Percentiles rank a stretch among this genome's conserved stretches.
Conservation (phyloP, 2,113 vertebrate genomes). For the Synchiropus splendidus region DNA sequence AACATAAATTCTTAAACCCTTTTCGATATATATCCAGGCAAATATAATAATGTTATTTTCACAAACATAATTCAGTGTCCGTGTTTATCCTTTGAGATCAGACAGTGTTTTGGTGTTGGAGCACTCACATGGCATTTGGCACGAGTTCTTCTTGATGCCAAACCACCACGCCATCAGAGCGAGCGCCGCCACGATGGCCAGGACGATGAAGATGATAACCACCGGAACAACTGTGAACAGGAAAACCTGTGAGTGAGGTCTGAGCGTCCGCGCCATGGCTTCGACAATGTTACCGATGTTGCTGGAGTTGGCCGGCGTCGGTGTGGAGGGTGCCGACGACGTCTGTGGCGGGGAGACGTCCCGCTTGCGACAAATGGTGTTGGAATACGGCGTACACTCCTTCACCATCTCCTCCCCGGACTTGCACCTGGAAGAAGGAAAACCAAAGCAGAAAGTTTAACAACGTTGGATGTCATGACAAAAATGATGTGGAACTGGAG, state of each 20-base stretch:
- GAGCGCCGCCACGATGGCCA: accelerated
- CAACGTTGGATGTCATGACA: too few species aligned
- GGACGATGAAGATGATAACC: neutral
- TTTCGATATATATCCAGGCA: too few species aligned
- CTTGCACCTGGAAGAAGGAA: slow-evolving; percentile 54
- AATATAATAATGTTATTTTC: neutral
- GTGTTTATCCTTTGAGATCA: too few species aligned
- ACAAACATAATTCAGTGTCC: neutral
- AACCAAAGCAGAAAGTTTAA: too few species aligned
- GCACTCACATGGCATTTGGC: slow-evolving; percentile 43
- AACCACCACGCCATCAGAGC: slow-evolving; percentile 13
- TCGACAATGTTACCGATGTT: slow-evolving; percentile 30
- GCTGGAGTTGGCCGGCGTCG: neutral
- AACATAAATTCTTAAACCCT: too few species aligned
- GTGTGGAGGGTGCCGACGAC: neutral
- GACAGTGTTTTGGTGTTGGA: too few species aligned
- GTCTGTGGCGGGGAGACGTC: slow-evolving; percentile 14
- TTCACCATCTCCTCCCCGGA: slow-evolving; percentile 52
- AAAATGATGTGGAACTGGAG: too few species aligned
- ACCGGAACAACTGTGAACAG: slow-evolving; percentile 24
- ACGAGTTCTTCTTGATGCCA: slow-evolving; percentile 10
- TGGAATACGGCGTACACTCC: slow-evolving; percentile 58
- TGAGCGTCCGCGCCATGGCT: too few species aligned
- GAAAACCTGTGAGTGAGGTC: neutral
- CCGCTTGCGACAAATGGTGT: slow-evolving; percentile 56